Conservation (phyloP, 2,888 invertebrate genomes). For the Andrena camellia region DNA sequence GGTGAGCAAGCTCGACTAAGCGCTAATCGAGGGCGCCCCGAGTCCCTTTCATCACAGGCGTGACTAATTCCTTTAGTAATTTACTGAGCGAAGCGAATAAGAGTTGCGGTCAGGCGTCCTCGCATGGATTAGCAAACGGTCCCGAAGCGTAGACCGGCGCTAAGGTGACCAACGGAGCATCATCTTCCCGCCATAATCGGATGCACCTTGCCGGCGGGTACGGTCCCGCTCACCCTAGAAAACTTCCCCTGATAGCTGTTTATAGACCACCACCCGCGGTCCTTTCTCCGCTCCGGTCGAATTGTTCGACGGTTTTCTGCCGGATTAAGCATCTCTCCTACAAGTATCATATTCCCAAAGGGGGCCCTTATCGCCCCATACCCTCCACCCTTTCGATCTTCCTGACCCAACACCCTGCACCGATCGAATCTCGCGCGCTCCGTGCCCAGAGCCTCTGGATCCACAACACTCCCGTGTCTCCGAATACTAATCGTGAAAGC, state of each 20-base stretch:
- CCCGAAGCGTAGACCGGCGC: conserved; percentile 58
- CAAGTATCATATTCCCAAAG: no score
- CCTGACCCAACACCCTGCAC: no score
- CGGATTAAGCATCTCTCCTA: neutral
- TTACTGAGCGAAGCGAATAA: conserved; percentile 80
- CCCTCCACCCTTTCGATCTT: no score
- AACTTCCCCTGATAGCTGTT: neutral
- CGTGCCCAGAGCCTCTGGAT: neutral
- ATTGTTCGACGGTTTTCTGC: neutral
- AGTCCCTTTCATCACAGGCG: conserved; percentile 80
- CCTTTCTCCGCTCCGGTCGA: neutral
- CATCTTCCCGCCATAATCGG: conserved; percentile 49
- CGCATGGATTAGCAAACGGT: conserved; percentile 76
- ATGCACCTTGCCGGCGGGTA: conserved; percentile 4
- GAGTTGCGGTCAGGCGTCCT: conserved; percentile 77
- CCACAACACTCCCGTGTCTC: neutral
- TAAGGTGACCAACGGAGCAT: conserved; percentile 55
- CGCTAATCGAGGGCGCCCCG: conserved; percentile 61
- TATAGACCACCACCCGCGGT: neutral
- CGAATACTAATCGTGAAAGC: neutral
- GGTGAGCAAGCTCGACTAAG: conserved; percentile 68
- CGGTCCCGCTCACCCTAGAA: conserved; percentile 1
- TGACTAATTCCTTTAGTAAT: conserved; percentile 83
- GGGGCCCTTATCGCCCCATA: no score
- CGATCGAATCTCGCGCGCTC: no score